Conservation (phyloP, 2,113 vertebrate genomes). For the Cebidichthys violaceus region DNA sequence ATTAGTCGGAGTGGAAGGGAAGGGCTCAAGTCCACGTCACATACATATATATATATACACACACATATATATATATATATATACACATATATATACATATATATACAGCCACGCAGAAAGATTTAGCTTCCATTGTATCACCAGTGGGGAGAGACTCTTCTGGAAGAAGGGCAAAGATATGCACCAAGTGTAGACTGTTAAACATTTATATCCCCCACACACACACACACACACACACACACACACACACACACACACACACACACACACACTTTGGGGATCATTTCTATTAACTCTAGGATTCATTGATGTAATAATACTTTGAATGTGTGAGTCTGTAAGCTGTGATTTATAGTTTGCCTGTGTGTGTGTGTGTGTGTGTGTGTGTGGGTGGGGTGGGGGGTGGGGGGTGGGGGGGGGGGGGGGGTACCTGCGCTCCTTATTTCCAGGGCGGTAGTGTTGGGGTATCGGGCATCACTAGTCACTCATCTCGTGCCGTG, state of each 20-base stretch:
- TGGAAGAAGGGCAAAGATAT: slow-evolving; percentile 51
- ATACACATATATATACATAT: too few species aligned
- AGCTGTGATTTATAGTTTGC: slow-evolving; percentile 41
- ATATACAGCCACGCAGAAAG: background rate
- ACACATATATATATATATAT: too few species aligned
- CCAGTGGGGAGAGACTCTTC: slow-evolving; percentile 41
- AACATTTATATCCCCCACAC: slow-evolving; percentile 38
- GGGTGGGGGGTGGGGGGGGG: background rate
- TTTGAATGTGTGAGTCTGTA: slow-evolving; percentile 45
- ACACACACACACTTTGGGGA: slow-evolving; percentile 17
- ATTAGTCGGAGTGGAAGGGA: background rate
- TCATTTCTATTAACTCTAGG: slow-evolving; percentile 33
- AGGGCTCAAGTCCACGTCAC: background rate
- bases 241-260: slow-evolving; percentile 15
- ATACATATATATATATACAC: too few species aligned
- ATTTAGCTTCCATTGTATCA: slow-evolving; percentile 28
- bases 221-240: background rate
- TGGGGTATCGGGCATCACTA: slow-evolving; percentile 33
- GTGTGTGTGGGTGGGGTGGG: too few species aligned
- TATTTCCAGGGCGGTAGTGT: slow-evolving; percentile 35
- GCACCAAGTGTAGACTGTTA: slow-evolving; percentile 77
- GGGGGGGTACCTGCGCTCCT: background rate
- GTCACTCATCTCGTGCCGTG: slow-evolving; percentile 53
- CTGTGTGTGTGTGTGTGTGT: too few species aligned
- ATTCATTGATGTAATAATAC: slow-evolving; percentile 26